Base-by-base conservation (phyloP, 2,113 vertebrate species). In the Paradoxurus hermaphroditus region DNA sequence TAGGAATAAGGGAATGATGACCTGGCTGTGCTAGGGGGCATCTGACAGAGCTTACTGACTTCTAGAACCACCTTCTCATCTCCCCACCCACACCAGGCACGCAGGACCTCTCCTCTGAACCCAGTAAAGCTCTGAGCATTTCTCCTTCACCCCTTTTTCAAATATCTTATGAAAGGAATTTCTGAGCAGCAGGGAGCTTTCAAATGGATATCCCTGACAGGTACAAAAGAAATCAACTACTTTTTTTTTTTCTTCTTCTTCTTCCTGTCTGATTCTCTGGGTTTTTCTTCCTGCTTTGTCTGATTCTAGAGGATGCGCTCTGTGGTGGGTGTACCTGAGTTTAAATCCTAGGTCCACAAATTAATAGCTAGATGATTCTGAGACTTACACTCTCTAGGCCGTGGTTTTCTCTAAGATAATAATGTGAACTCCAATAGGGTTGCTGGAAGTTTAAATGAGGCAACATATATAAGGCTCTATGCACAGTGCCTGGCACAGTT, bases 401-500 rank as follows among this genome's bases (percentile, higher is more conserved):
- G 21, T 70, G 78, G 36, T 78, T 82, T 83, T 13, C 25, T 44
- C 73, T 39, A 63, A 95, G 41, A 68, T 46, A n/a, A 23, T 72
- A 72, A 70, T 13, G 59, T 36, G 85, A 73, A 29, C 51, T 67
- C 25, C 62, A 21, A 5, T 3, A 39, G 36, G 11, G 25, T 51
- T 19, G 36, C 3, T 67, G n/a, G 36, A 72, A 44, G 44, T 72
- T 93, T 93, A n/a, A 90, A 65, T 31, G 81, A 85, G 34, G 51
- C 2, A 53, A 67, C 31, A 18, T 16, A 39, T 0, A 18, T 1
- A 77, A 27, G 53, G 18, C 2, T 5, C 34, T 16, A 5, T 15
- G 49, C 15, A 7, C 1, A 13, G 56, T n/a, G 36, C 27, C 15
- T 25, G 25, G 82, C n/a, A 78, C 0, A n/a, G 1, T 0, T 21